These are phyloP conservation scores for Colius striatus DNA, from an alignment of 2,113 vertebrate genomes.

Conservation along the genomic window DNA sequence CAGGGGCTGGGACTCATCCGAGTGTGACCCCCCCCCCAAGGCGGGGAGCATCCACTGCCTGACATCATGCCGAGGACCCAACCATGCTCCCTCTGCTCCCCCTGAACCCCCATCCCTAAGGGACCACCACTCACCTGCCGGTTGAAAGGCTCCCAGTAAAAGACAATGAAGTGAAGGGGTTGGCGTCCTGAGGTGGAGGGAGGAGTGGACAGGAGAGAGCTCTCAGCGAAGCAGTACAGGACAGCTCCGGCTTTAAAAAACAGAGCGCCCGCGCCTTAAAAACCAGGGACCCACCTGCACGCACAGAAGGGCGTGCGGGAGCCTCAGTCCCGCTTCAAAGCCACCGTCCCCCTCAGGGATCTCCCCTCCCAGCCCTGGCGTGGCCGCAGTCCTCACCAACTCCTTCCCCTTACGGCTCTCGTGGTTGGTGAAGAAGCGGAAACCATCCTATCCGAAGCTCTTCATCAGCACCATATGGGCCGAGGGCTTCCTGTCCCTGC, in stretches of 20 bases:
- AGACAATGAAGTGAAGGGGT: constrained; percentile 90
- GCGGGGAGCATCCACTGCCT: background rate
- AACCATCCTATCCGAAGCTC: constrained; percentile 87
- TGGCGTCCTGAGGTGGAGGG: constrained; percentile 78
- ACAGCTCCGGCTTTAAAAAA: background rate
- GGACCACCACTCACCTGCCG: constrained; percentile 81
- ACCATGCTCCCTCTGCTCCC: background rate
- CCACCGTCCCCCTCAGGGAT: background rate
- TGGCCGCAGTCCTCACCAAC: constrained; percentile 80
- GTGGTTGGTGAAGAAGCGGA: constrained; percentile 91
- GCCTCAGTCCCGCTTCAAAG: too few relatives aligned
- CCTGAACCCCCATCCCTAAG: constrained; percentile 30
- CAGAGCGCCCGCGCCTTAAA: too few relatives aligned
- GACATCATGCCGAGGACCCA: rapidly evolving
- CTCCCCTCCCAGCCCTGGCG: background rate
- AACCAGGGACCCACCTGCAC: background rate
- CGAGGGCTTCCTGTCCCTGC: constrained; percentile 89
- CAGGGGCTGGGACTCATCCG: background rate
- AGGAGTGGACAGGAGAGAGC: background rate
- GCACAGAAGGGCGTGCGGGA: too few relatives aligned
- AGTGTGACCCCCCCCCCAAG: rapidly evolving
- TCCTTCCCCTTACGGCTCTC: constrained; percentile 91
- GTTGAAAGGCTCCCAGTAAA: constrained; percentile 94
- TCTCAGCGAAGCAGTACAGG: rapidly evolving
- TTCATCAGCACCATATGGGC: constrained; percentile 94